Evolutionary conservation across 2,888 invertebrate species (phyloP).

Genomic region (Fragum whitleyi): DNA sequence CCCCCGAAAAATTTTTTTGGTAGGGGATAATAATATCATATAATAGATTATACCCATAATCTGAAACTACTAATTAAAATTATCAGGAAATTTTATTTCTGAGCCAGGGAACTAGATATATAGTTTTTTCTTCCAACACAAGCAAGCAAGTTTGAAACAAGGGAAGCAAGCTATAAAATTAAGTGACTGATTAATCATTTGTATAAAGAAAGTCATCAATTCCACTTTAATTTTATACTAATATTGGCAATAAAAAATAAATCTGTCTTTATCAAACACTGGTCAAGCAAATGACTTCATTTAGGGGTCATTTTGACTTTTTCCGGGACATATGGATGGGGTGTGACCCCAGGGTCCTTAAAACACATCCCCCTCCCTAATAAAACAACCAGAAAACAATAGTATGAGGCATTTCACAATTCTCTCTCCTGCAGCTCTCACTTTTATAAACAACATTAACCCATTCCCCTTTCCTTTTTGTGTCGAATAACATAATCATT

Average conservation of each 20-base stretch:
- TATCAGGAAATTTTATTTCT: too few species aligned
- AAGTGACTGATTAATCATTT: not conserved
- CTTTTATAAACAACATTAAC: constrained; percentile 56
- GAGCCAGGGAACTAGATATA: too few species aligned
- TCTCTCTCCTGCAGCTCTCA: constrained; percentile 49
- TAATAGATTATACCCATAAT: too few species aligned
- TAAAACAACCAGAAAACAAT: constrained; percentile 58
- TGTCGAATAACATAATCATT: too few species aligned
- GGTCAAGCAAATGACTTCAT: constrained; percentile 35
- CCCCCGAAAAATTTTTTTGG: too few species aligned
- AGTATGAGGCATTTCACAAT: constrained; percentile 47
- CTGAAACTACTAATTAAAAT: too few species aligned
- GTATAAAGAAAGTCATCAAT: constrained; percentile 11
- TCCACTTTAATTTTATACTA: constrained; percentile 8
- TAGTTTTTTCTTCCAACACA: too few species aligned
- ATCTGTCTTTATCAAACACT: constrained; percentile 34
- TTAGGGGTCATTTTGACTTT: constrained; percentile 57
- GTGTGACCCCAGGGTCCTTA: constrained; percentile 20
- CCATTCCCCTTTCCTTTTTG: not conserved
- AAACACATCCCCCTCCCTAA: constrained; percentile 52
- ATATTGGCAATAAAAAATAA: constrained; percentile 42
- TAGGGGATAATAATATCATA: too few species aligned
- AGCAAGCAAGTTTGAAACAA: too few species aligned
- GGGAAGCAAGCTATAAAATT: too few species aligned
- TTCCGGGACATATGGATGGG: constrained; percentile 49